Evolutionary conservation across 35 echinoderm and acorn worm species (phyloP), one percentile per base, ranked within the genome.

Genomic region (Acanthaster planci): DNA sequence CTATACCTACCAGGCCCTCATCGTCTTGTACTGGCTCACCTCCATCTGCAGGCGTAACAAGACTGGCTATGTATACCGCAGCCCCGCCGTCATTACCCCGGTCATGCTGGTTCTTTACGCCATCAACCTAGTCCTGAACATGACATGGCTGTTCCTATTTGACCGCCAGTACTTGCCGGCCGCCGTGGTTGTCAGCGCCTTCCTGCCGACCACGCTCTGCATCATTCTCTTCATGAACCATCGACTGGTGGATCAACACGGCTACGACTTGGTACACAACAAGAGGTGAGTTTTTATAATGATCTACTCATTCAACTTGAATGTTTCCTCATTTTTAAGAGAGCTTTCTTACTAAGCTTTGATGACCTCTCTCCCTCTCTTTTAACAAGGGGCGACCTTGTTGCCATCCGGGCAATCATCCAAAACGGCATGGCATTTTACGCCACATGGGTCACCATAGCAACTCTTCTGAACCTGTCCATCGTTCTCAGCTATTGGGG

Each of bases 381-480:
- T 36, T 18, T 39, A 78, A 38, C n/a, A 64, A 93, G 91, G 76
- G 55, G 76, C 29, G 87, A 93, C 31, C 47, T 93, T 5, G 18
- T 88, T 7, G 77, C 32, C 38, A 79, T 56, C 39, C 67, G 86
- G 14, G 53, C 87, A 8, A 67, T 93, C 26, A 39, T 89, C 47
- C 91, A 84, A 7, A 93, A 93, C 35, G 91, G 91, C 8, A 58
- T 93, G 32, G 91, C 78, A 30, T 68, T 88, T 26, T 89, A 93
- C 80, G 91, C 91, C 2, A 80, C 85, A 10, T 93, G 91, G 91
- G 80, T 86, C n/a, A 88, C 86, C 78, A 68, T 93, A 39, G 91
- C 91, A 5, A 67, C 86, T 38, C 67, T 84, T 14, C 58, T 93
- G 27, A 93, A 89, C 55, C 64, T 89, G 5, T 26, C 80, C 9